Percentiles rank a stretch among this genome's conserved stretches.
These are phyloP conservation scores for Heliconius ismenius DNA, from an alignment of 2,888 invertebrate species.

Conservation along the genomic window DNA sequence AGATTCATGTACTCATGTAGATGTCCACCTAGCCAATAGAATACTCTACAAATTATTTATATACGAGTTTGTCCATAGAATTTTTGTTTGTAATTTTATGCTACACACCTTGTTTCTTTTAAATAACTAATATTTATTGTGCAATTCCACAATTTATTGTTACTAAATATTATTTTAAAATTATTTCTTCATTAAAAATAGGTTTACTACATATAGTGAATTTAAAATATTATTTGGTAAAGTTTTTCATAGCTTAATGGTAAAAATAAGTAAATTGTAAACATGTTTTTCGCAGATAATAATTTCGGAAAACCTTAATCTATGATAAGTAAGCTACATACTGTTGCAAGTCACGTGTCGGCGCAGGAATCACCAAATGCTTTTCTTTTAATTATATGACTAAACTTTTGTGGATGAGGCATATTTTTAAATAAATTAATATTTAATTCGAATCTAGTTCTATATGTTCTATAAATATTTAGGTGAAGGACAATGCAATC, in stretches of 20 bases:
- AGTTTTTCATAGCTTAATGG: neutral
- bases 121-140: neutral
- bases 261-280: too few relatives aligned
- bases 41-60: neutral
- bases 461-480: too few relatives aligned
- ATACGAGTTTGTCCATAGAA: neutral
- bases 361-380: slow-evolving; percentile 62
- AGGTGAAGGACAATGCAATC: too few relatives aligned
- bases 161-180: too few relatives aligned
- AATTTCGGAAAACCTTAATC: neutral
- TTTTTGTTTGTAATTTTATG: neutral
- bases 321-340: neutral
- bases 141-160: neutral
- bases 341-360: slow-evolving; percentile 56
- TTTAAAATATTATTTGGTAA: neutral
- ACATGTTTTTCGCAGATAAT: neutral
- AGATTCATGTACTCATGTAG: neutral
- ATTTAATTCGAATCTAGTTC: too few relatives aligned
- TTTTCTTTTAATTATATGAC: slow-evolving; percentile 36
- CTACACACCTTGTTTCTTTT: neutral
- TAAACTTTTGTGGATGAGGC: slow-evolving; percentile 53
- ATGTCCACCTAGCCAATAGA: neutral
- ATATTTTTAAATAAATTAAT: slow-evolving; percentile 31
- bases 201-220: neutral
- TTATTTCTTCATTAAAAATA: too few relatives aligned